phyloP scores from a whole-genome alignment of 2,888 invertebrate genomes.

The Latrodectus hesperus region DNA sequence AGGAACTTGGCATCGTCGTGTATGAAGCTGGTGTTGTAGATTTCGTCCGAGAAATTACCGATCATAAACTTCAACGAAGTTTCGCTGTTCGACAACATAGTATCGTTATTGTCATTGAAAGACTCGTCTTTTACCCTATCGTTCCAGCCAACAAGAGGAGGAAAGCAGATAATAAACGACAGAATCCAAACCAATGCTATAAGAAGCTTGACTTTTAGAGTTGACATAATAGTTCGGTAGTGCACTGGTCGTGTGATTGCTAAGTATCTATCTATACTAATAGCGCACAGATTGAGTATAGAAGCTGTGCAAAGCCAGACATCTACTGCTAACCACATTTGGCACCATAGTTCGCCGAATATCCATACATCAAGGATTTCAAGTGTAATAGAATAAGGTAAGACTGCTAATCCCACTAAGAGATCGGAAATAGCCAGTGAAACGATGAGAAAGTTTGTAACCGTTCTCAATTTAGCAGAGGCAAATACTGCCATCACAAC shows the following conservation, averaged over 20 bases:
- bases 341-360: conserved; percentile 96
- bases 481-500: conserved; percentile 94
- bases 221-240: conserved; percentile 91
- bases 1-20: conserved; percentile 31
- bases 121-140: conserved; percentile 75
- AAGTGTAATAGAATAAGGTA: conserved; percentile 96
- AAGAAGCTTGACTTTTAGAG: conserved; percentile 87
- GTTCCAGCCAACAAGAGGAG: conserved; percentile 92
- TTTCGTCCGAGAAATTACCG: conserved; percentile 44
- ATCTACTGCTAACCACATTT: conserved; percentile 96
- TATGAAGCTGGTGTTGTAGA: conserved; percentile 4
- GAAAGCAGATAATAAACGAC: conserved; percentile 92
- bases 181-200: conserved; percentile 96
- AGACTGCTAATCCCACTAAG: conserved; percentile 93
- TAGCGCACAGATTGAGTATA: conserved; percentile 93
- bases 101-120: conserved; percentile 14
- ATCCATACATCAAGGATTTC: conserved; percentile 93
- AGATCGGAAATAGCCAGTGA: conserved; percentile 97
- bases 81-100: neutral
- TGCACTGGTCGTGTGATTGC: conserved; percentile 97
- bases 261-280: conserved; percentile 88
- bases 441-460: conserved; percentile 97
- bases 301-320: conserved; percentile 99
- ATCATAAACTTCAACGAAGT: conserved; percentile 20
- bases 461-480: conserved; percentile 92